A percentile compares a stretch with the other conserved stretches of the same genome.
Conservation (phyloP, 2,888 invertebrate genomes). For the Operophtera brumata region DNA sequence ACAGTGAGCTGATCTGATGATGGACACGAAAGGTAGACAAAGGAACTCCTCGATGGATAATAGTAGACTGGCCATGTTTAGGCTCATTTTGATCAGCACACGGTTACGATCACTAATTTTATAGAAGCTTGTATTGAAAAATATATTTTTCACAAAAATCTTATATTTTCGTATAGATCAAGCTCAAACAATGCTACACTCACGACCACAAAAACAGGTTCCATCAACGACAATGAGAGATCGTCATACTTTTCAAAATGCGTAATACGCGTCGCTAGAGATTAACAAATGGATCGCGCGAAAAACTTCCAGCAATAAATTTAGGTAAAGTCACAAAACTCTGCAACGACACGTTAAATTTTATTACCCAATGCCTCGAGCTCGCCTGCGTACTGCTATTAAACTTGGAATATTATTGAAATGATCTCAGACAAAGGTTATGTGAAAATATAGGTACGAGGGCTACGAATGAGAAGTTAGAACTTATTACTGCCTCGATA, state of each 20-base stretch:
- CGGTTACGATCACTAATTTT: too few relatives aligned
- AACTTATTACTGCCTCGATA: conserved; percentile 43
- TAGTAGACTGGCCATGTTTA: too few relatives aligned
- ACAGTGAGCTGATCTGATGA: too few relatives aligned
- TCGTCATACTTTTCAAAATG: conserved; percentile 50
- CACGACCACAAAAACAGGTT: neutral
- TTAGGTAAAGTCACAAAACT: conserved; percentile 64
- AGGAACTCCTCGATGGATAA: too few relatives aligned
- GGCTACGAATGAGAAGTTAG: conserved; percentile 47
- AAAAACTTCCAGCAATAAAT: conserved; percentile 70
- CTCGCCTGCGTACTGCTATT: conserved; percentile 55
- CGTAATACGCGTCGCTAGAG: conserved; percentile 46
- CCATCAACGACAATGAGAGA: conserved; percentile 26
- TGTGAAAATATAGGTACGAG: conserved; percentile 48
- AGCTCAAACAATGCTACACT: neutral
- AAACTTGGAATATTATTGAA: conserved; percentile 75
- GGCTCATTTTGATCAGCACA: too few relatives aligned
- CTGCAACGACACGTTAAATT: conserved; percentile 69
- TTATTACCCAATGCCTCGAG: conserved; percentile 61
- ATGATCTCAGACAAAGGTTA: conserved; percentile 68
- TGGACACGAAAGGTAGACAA: too few relatives aligned
- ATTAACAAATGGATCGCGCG: conserved; percentile 68
- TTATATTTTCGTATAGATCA: too few relatives aligned
- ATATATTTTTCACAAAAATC: too few relatives aligned
- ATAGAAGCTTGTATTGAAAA: too few relatives aligned